Percentiles rank a stretch among this genome's conserved stretches.
Conservation (phyloP, 2,797 vertebrate genomes). For the Cossypha caffra region DNA sequence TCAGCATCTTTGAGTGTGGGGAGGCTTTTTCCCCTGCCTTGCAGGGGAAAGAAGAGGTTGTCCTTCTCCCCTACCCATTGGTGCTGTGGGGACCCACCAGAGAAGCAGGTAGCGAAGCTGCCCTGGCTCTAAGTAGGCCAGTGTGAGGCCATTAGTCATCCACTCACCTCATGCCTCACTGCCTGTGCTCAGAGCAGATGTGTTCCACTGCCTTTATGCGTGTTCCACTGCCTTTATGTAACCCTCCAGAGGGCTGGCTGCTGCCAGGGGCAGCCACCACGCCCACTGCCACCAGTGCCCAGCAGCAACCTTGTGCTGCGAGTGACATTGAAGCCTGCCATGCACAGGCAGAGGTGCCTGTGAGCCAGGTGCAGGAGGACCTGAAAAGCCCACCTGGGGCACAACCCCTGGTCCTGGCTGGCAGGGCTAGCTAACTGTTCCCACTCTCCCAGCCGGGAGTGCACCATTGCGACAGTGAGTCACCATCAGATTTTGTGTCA, state of each 20-base stretch:
- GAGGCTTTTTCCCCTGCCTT: not conserved
- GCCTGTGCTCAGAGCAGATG: not conserved
- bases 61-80: accelerated
- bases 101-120: accelerated
- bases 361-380: not conserved
- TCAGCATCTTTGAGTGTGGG: not conserved
- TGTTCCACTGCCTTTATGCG: no score
- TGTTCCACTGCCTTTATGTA: not conserved
- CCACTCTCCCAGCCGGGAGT: accelerated
- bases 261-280: accelerated
- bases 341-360: not conserved
- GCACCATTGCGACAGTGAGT: accelerated
- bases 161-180: not conserved
- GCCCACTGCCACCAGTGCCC: accelerated
- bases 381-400: not conserved
- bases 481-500: not conserved
- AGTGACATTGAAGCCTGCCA: not conserved
- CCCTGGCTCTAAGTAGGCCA: not conserved
- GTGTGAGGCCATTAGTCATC: not conserved
- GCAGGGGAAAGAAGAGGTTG: not conserved
- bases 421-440: not conserved
- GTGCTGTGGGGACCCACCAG: accelerated
- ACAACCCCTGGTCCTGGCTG: not conserved
- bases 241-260: not conserved
- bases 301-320: not conserved